Conservation (phyloP, 2,888 invertebrate genomes). For the Eulithis prunata region DNA sequence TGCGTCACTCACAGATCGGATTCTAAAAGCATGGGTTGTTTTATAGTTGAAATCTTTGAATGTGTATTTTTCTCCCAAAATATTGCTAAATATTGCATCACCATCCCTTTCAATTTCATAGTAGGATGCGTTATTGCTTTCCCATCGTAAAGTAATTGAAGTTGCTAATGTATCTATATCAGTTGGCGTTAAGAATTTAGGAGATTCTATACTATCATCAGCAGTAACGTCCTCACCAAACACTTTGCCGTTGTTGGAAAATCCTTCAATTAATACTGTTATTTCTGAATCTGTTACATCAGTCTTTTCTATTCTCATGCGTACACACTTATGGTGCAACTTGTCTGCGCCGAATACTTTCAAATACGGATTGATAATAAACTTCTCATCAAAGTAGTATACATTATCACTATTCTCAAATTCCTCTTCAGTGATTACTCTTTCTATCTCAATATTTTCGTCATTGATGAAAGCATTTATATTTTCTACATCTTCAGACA, state of each 20-base stretch:
- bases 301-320: slow-evolving; percentile 64
- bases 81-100: slow-evolving; percentile 58
- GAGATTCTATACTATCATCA: slow-evolving; percentile 47
- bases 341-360: slow-evolving; percentile 40
- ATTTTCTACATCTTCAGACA: slow-evolving; percentile 50
- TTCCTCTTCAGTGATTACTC: slow-evolving; percentile 57
- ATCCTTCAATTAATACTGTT: slow-evolving; percentile 64
- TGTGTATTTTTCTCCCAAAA: slow-evolving; percentile 50
- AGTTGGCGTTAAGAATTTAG: slow-evolving; percentile 49
- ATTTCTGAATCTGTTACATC: slow-evolving; percentile 62
- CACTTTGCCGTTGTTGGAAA: slow-evolving; percentile 50
- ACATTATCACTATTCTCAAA: slow-evolving; percentile 59
- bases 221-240: slow-evolving; percentile 50
- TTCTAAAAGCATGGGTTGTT: slow-evolving; percentile 62
- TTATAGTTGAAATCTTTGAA: slow-evolving; percentile 58
- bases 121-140: slow-evolving; percentile 49
- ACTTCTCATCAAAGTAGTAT: slow-evolving; percentile 62
- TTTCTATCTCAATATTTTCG: slow-evolving; percentile 50
- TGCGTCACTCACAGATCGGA: slow-evolving; percentile 57
- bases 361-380: slow-evolving; percentile 64
- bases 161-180: slow-evolving; percentile 53
- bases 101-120: slow-evolving; percentile 74
- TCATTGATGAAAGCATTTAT: slow-evolving; percentile 64
- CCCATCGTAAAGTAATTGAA: slow-evolving; percentile 62
- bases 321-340: slow-evolving; percentile 59